Percentiles rank a stretch among this genome's conserved stretches.
Evolutionary conservation across 2,113 vertebrate genomes (phyloP).

Genomic region (Actinemys pallida): DNA sequence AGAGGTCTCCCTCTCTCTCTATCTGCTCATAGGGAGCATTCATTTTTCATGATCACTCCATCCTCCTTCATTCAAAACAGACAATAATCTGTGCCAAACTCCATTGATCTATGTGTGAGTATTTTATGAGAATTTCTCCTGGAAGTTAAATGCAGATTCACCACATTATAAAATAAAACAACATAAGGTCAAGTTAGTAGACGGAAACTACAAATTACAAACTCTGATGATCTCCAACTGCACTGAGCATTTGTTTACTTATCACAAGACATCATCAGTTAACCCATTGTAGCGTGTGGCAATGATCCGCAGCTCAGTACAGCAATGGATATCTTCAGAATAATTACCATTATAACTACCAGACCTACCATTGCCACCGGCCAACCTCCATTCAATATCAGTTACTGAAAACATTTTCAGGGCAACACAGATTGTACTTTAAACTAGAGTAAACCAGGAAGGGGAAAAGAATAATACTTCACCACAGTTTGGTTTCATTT

Average conservation of each 20-base stretch:
- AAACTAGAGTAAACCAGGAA: slow-evolving; percentile 37
- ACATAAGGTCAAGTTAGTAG: slow-evolving; percentile 21
- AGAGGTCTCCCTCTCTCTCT: slow-evolving; percentile 28
- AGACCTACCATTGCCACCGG: background rate
- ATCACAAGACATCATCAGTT: background rate
- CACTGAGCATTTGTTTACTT: background rate
- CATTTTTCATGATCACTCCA: background rate
- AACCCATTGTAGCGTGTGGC: slow-evolving; percentile 17
- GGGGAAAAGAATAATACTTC: background rate
- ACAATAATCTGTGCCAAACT: slow-evolving; percentile 1
- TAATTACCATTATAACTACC: background rate
- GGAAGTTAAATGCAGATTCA: slow-evolving; percentile 17
- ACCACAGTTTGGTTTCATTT: slow-evolving; percentile 52
- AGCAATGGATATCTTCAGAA: slow-evolving; percentile 3
- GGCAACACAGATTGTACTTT: background rate
- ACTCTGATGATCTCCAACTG: slow-evolving; percentile 3
- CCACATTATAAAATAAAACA: slow-evolving; percentile 19
- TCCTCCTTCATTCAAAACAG: slow-evolving; percentile 25
- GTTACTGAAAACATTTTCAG: slow-evolving; percentile 29
- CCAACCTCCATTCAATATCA: background rate
- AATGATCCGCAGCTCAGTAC: background rate
- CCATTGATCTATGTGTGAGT: background rate
- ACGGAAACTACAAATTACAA: slow-evolving; percentile 18
- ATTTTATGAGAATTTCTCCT: slow-evolving; percentile 4
- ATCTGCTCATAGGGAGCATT: background rate